Evolutionary conservation across 2,888 invertebrate genomes (phyloP).

Genomic region (Agriopis leucophaearia): DNA sequence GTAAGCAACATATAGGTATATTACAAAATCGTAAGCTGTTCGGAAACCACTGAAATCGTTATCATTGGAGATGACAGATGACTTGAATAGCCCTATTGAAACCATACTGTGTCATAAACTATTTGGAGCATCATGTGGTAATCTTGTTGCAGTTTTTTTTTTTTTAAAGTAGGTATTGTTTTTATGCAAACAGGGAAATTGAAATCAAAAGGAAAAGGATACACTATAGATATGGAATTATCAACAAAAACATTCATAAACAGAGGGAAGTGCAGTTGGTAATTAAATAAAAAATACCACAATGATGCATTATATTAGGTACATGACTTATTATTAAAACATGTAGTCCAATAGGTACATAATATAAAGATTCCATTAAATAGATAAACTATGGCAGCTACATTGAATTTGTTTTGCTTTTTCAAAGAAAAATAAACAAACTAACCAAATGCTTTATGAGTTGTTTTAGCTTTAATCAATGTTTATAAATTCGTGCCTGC

Average conservation of each 20-base stretch:
- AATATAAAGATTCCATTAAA: neutral
- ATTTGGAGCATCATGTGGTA: neutral
- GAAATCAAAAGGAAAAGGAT: slow-evolving; percentile 16
- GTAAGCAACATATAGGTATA: neutral
- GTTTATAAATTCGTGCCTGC: slow-evolving; percentile 15
- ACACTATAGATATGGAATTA: slow-evolving; percentile 12
- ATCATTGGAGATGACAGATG: neutral
- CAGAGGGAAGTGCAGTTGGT: slow-evolving; percentile 7
- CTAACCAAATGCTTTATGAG: neutral
- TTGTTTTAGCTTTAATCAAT: slow-evolving; percentile 5
- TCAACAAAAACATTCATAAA: slow-evolving; percentile 17
- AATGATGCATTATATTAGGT: neutral
- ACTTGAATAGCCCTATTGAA: neutral
- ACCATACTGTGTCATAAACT: neutral
- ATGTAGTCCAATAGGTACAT: neutral
- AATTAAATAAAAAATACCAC: neutral
- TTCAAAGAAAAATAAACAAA: slow-evolving; percentile 6
- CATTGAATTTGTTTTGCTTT: neutral
- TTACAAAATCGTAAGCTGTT: neutral
- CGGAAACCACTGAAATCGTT: neutral
- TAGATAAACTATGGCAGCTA: neutral
- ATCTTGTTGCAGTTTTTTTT: neutral
- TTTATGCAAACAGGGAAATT: slow-evolving; percentile 12
- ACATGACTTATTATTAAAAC: neutral
- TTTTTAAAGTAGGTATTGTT: neutral